Percentiles rank a stretch among this genome's conserved stretches.
phyloP scores from a whole-genome alignment of 1,140 invertebrate species.

The Nixonia krombeini region DNA sequence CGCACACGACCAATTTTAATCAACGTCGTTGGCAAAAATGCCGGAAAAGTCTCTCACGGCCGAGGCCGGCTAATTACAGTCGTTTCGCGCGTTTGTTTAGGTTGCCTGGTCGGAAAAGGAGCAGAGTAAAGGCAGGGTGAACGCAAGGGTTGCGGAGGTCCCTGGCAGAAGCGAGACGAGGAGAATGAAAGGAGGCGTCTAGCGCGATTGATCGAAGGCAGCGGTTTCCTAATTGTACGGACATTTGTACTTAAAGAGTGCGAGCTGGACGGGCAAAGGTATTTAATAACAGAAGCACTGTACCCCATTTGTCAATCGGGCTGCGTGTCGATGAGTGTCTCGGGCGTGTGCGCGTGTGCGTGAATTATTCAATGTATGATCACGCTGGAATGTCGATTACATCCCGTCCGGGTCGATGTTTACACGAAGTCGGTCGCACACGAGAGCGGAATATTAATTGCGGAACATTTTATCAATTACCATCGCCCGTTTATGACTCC shows the following conservation, averaged over 20 bases:
- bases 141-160: too few relatives aligned
- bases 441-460: constrained; percentile 55
- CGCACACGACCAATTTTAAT: too few relatives aligned
- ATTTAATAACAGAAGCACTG: neutral
- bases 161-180: neutral
- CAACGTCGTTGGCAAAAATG: too few relatives aligned
- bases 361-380: constrained; percentile 42
- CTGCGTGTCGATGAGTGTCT: constrained; percentile 3
- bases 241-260: too few relatives aligned
- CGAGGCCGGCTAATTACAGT: too few relatives aligned
- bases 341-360: constrained; percentile 8
- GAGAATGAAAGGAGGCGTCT: neutral
- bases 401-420: constrained; percentile 56
- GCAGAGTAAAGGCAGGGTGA: too few relatives aligned
- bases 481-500: constrained; percentile 12
- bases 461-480: constrained; percentile 48
- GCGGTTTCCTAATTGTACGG: too few relatives aligned
- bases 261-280: neutral
- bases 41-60: too few relatives aligned
- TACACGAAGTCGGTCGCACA: constrained; percentile 47
- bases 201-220: too few relatives aligned
- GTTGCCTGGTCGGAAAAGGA: too few relatives aligned
- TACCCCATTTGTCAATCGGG: constrained; percentile 11
- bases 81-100: too few relatives aligned
- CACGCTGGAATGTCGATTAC: constrained; percentile 57